A percentile compares a stretch with the other conserved stretches of the same genome.
phyloP scores from a whole-genome alignment of 2,113 vertebrate genomes.

The Piprites chloris region DNA sequence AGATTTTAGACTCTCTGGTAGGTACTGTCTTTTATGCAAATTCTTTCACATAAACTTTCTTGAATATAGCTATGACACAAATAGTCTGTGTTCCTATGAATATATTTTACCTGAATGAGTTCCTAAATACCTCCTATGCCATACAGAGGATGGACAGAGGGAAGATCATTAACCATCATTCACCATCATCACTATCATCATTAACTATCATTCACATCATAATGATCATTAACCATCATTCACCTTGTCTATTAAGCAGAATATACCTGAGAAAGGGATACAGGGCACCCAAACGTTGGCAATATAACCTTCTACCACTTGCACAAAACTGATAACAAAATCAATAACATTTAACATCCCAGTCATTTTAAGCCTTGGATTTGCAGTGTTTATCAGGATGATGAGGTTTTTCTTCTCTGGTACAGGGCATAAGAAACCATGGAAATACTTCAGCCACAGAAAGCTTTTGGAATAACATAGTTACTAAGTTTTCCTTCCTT shows the following conservation, averaged over 20 bases:
- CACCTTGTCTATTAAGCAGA: neutral
- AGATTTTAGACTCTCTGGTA: neutral
- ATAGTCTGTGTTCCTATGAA: neutral
- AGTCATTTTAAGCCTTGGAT: neutral
- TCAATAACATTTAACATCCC: neutral
- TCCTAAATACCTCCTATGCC: neutral
- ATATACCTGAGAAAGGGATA: neutral
- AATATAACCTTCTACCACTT: neutral
- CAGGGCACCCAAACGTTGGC: rapidly evolving
- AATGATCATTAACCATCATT: neutral
- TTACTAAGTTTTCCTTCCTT: neutral
- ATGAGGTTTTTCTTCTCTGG: neutral
- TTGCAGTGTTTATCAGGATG: neutral
- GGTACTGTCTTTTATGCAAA: neutral
- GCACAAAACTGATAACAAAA: neutral
- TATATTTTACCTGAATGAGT: neutral
- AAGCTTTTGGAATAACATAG: neutral
- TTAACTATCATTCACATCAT: no score
- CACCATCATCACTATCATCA: no score
- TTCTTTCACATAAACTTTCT: neutral
- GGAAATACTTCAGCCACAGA: neutral
- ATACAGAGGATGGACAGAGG: neutral
- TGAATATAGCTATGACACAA: neutral
- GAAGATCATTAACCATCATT: neutral
- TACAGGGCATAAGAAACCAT: neutral